Evolutionary conservation across 1,140 invertebrate species (phyloP), one percentile per base, ranked within the genome.

Genomic region (Lordiphosa collinella): DNA sequence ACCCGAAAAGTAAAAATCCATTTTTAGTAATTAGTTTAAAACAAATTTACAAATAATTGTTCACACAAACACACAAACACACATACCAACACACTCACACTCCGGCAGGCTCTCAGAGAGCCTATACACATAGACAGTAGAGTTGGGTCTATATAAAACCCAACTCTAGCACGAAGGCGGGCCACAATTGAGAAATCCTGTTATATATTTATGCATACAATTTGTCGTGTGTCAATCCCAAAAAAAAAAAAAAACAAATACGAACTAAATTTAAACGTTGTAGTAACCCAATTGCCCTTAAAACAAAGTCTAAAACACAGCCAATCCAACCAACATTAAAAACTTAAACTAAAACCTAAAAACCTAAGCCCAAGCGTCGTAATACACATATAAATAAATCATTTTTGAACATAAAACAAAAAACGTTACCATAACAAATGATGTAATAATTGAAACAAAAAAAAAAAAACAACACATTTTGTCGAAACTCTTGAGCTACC

Each of bases 21-120:
- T 67, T 67, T 72, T 84, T 82, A 82, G 78, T 72, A 73, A 82
- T 84, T 82, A 82, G 78, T 84, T 82, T 82, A 82, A 82, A 84
- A 72, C 78, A 82, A 82, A 82, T 82, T 82, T 82, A 82, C 72
- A 84, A 73, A 57, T 72, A 84, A 79, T 80, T 79, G 75, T 79
- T 80, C 72, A 78, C 34, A 54, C 36, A 53, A 12, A 46, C 41
- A 37, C 41, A 46, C 41, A 49, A 41, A 55, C 14, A 52, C 48
- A n/a, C n/a, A n/a, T n/a, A n/a, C n/a, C n/a, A 25, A 48, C 37
- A 73, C 48, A 60, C 48, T 37, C 48, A 66, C 52, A 78, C 68
- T 60, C 58, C 74, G 74, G 55, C 56, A 47, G 46, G 74, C 75
- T 80, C 75, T 79, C 65, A 43, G 55, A 79, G 69, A 79, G 75